Percentiles rank a stretch among this genome's conserved stretches.
phyloP scores from a whole-genome alignment of 2,888 invertebrate species.

The Parnassius apollo region DNA sequence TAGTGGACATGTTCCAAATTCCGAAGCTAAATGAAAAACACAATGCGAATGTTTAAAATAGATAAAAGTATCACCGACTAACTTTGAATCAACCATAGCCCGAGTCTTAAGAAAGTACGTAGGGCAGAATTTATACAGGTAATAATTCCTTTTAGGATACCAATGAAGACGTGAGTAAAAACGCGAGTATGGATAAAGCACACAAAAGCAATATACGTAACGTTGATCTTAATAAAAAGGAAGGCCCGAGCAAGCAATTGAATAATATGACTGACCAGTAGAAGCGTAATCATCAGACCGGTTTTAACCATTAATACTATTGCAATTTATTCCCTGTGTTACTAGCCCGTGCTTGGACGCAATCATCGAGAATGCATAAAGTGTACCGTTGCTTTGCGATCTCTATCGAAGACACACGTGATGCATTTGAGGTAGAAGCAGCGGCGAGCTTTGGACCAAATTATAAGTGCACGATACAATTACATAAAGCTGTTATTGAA shows the following conservation, averaged over 20 bases:
- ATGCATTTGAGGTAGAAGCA: slow-evolving; percentile 37
- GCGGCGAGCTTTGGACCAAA: slow-evolving; percentile 25
- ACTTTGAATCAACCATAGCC: too few relatives aligned
- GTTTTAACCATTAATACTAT: slow-evolving; percentile 63
- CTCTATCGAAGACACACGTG: slow-evolving; percentile 59
- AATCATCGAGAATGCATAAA: slow-evolving; percentile 60
- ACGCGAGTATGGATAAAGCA: slow-evolving; percentile 1
- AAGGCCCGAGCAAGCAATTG: slow-evolving; percentile 44
- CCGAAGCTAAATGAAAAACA: too few relatives aligned
- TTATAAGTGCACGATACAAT: slow-evolving; percentile 17
- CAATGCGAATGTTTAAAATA: too few relatives aligned
- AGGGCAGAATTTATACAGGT: too few relatives aligned
- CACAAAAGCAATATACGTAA: neutral
- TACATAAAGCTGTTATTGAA: slow-evolving; percentile 14
- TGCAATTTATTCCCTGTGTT: slow-evolving; percentile 60
- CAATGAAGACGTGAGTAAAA: too few relatives aligned
- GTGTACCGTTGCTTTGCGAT: slow-evolving; percentile 62
- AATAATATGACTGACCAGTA: slow-evolving; percentile 56
- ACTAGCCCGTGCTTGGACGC: slow-evolving; percentile 54
- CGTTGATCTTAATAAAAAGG: slow-evolving; percentile 1
- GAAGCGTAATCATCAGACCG: slow-evolving; percentile 60
- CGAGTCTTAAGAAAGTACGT: too few relatives aligned
- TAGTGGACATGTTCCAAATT: too few relatives aligned
- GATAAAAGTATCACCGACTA: too few relatives aligned
- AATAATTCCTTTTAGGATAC: too few relatives aligned